Base-by-base conservation (phyloP, 2,888 invertebrate species). In the Athrips mouffetella region DNA sequence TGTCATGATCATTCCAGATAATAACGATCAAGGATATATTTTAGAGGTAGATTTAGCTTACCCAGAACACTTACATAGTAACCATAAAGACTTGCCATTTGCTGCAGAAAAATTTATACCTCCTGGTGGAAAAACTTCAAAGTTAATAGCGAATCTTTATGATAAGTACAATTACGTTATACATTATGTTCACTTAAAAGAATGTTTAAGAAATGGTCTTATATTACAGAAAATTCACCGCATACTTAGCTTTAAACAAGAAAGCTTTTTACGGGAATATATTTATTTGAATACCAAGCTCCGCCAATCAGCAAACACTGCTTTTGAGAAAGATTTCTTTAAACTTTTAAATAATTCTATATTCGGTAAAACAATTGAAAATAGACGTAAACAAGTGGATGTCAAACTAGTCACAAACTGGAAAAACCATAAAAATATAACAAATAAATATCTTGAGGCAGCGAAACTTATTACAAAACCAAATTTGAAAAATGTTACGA, bases 101-200 rank as follows among this genome's bases (percentile, higher is more conserved):
- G 48, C 47, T 29, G 25, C 51, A 11, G 48, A 53, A 45, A 29
- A 10, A 10, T 7, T 29, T 29, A 2, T 10, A 7, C 29, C 49
- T 16, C 33, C 51, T 5, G 31, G 31, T 3, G n/a, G 13, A 4
- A 11, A 5, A 11, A 31, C 2, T 29, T 2, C 29, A 3, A 45
- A 47, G 23, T 16, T 47, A 5, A 48, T 45, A 7, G 42, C 63
- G 1, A 64, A 58, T 46, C 48, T 70, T 3, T 48, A 58, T 13
- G 35, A 62, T 40, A 70, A 68, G 53, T 11, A 23, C 20, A 54
- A 42, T 0, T 53, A 54, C 40, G 30, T 50, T 1, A 51, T 57
- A 15, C 51, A 53, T 31, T 51, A 50, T 40, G 11, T 40, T 0
- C 48, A 54, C 16, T 31, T 57, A 6, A 48, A 63, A 29, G n/a